Evolutionary conservation across 2,797 vertebrate species (phyloP).

Genomic region (Anguilla obscura): DNA sequence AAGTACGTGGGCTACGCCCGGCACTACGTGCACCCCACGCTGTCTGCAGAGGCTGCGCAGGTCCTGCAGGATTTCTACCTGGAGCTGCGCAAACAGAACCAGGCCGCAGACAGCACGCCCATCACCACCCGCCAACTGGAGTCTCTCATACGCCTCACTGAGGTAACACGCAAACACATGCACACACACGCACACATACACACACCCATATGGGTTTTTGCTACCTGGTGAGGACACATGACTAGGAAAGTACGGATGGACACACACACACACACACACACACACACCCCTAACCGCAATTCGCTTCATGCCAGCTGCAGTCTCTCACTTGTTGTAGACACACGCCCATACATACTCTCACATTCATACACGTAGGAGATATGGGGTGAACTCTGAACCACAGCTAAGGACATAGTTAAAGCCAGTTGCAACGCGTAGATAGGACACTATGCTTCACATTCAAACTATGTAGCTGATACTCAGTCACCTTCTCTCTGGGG

Average conservation of each 20-base stretch:
- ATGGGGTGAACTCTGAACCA: background rate
- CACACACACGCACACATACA: background rate
- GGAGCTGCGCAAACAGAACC: slow-evolving; percentile 87
- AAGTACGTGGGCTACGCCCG: slow-evolving; percentile 95
- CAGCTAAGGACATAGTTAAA: background rate
- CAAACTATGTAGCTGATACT: background rate
- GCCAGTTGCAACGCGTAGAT: background rate
- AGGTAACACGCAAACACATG: slow-evolving; percentile 64
- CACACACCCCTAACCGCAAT: background rate
- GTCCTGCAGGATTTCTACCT: slow-evolving; percentile 93
- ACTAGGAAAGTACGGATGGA: too few relatives aligned
- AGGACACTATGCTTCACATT: background rate
- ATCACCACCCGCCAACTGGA: slow-evolving; percentile 96
- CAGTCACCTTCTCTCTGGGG: background rate
- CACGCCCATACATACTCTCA: background rate
- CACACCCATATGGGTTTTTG: background rate
- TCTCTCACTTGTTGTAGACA: background rate
- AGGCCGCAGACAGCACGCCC: slow-evolving; percentile 81
- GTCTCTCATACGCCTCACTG: slow-evolving; percentile 90
- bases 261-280: background rate
- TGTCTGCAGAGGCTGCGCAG: slow-evolving; percentile 86
- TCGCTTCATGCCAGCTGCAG: background rate
- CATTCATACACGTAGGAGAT: background rate
- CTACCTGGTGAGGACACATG: too few relatives aligned
- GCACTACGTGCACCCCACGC: slow-evolving; percentile 84